Evolutionary conservation across 2,797 vertebrate species (phyloP).

Genomic region (Fistularia tabacaria): DNA sequence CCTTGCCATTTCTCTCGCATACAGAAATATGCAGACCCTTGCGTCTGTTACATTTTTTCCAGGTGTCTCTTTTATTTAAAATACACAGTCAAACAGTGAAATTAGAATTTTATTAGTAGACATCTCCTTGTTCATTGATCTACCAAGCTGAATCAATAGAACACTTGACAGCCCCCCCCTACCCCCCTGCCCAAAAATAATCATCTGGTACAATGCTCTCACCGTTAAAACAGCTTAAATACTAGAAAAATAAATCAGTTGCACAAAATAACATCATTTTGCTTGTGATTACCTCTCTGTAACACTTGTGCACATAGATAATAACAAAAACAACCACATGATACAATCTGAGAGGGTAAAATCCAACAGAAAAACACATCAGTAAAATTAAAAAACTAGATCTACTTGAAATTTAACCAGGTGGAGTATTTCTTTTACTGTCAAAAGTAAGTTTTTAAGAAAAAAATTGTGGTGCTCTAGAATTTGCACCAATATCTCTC

Average conservation of each 20-base stretch:
- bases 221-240: constrained; percentile 69
- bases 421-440: too few species aligned
- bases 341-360: constrained; percentile 25
- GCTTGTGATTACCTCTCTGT: constrained; percentile 64
- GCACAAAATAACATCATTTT: constrained; percentile 64
- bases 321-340: constrained; percentile 45
- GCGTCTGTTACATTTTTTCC: neutral
- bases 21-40: too few species aligned
- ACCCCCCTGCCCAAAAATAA: constrained; percentile 56
- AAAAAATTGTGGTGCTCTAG: too few species aligned
- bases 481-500: too few species aligned
- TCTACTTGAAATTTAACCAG: too few species aligned
- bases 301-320: constrained; percentile 38
- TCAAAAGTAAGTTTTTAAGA: too few species aligned
- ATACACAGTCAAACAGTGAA: constrained; percentile 42
- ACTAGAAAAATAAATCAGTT: constrained; percentile 80
- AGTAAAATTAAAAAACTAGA: too few species aligned
- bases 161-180: constrained; percentile 34
- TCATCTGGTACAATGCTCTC: constrained; percentile 57
- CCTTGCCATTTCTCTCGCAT: too few species aligned
- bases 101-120: constrained; percentile 71
- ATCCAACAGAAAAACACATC: constrained; percentile 22
- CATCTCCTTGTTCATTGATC: constrained; percentile 52
- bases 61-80: neutral
- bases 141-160: constrained; percentile 50